Base-by-base conservation (phyloP, 2,797 vertebrate species). In the Tamandua tetradactyla region DNA sequence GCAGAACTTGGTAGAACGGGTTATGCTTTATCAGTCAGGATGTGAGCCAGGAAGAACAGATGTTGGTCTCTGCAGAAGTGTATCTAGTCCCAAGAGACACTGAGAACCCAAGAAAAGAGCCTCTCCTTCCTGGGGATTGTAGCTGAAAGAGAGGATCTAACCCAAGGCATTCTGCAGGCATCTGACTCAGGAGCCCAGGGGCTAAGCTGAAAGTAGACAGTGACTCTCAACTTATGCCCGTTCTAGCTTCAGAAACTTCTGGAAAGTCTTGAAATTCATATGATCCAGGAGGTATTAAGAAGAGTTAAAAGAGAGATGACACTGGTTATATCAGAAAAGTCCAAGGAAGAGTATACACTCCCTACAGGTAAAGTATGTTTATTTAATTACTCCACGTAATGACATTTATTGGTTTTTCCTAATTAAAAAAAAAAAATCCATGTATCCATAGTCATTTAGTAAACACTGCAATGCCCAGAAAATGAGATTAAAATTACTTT, bases 161-260 rank as follows among this genome's bases (percentile, higher is more conserved):
- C 35, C 27, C 25, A 25, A 47, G 52, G 49, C 9, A 37, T 11
- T 74, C 1, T 8, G 8, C 4, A 52, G 52, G 30, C 66, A 44
- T 17, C 13, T 61, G 23, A 81, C 40, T 40, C 52, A 25, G 52
- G 57, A 42, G 20, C 23, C 3, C 55, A 71, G 32, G n/a, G 12
- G 12, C 0, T 35, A 79, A 87, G 37, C 42, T 64, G 13, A 69
- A 47, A 47, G 20, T 55, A 18, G 32, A 89, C 20, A 83, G 10
- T 96, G 40, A 94, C 49, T 82, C 44, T 89, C 44, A 52, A 49
- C n/a, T 61, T 95, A 17, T 91, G 55, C 87, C 96, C 49, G 72
- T 83, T 94, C 61, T 95, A 99, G 98, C 97, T 99, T 93, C 97
- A 98, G 96, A 98, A 98, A 55, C 98, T 99, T 95, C 96, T 99